Evolutionary conservation across 1,140 invertebrate genomes (phyloP).

Genomic region (Aporrectodea caliginosa): DNA sequence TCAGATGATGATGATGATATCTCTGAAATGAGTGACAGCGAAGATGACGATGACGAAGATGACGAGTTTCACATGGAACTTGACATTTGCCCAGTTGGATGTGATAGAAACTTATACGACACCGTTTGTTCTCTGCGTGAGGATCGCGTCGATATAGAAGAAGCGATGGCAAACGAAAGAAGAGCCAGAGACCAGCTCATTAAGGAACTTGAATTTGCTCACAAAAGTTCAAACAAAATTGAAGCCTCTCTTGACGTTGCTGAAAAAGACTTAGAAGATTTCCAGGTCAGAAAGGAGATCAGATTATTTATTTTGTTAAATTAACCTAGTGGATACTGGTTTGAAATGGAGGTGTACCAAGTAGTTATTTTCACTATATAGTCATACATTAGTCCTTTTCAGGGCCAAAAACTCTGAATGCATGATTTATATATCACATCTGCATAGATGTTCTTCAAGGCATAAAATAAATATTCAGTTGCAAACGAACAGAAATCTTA

Average conservation of each 20-base stretch:
- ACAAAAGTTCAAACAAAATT: slow-evolving; percentile 53
- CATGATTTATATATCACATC: too few relatives aligned
- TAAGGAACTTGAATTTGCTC: slow-evolving; percentile 52
- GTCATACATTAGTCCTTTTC: too few relatives aligned
- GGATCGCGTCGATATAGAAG: slow-evolving; percentile 40
- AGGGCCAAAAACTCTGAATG: too few relatives aligned
- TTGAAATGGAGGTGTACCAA: too few relatives aligned
- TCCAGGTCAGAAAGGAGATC: too few relatives aligned
- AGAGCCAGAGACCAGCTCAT: slow-evolving; percentile 50
- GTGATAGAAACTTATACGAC: slow-evolving; percentile 60
- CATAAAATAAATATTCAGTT: too few relatives aligned
- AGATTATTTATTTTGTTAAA: too few relatives aligned
- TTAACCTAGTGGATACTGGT: too few relatives aligned
- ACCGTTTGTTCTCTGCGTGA: slow-evolving; percentile 50
- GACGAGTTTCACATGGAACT: slow-evolving; percentile 60
- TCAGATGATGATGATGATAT: slow-evolving; percentile 50
- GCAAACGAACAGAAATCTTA: too few relatives aligned
- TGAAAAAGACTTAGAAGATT: slow-evolving; percentile 54
- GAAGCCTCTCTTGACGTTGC: slow-evolving; percentile 48
- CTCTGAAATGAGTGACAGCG: slow-evolving; percentile 51
- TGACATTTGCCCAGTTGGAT: slow-evolving; percentile 69
- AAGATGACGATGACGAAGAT: slow-evolving; percentile 48
- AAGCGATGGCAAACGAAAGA: slow-evolving; percentile 50
- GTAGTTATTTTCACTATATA: too few relatives aligned
- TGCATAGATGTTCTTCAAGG: too few relatives aligned